Percentiles rank a stretch among this genome's conserved stretches.
Evolutionary conservation across 92 coral and sea anemone genomes (phyloP).

Genomic region (Plumapathes pennacea): DNA sequence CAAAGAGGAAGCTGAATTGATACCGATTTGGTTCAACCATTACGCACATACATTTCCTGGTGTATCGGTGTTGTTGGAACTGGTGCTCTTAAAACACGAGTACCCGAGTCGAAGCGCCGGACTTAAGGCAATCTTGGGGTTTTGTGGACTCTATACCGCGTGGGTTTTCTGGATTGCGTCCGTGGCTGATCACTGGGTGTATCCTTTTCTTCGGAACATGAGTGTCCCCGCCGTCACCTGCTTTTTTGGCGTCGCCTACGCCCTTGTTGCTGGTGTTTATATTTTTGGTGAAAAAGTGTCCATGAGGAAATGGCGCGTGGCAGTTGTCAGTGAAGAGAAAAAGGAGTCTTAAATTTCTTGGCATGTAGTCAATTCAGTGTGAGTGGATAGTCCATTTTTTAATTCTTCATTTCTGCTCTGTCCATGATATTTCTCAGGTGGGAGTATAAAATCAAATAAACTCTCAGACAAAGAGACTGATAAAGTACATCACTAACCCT

Average conservation of each 20-base stretch:
- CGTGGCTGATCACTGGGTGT: slow-evolving; percentile 84
- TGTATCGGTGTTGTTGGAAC: slow-evolving; percentile 54
- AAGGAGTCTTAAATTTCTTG: too few species aligned
- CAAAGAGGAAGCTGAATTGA: slow-evolving; percentile 59
- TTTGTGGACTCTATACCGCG: slow-evolving; percentile 52
- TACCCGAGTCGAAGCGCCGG: slow-evolving; percentile 72
- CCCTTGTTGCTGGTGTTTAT: slow-evolving; percentile 55
- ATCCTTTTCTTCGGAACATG: slow-evolving; percentile 87
- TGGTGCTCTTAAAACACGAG: slow-evolving; percentile 63
- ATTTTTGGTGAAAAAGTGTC: slow-evolving; percentile 65
- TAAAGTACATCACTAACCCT: too few species aligned
- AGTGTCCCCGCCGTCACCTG: slow-evolving; percentile 26
- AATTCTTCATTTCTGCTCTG: too few species aligned
- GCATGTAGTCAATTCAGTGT: too few species aligned
- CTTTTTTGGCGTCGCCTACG: slow-evolving; percentile 54
- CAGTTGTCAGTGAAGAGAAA: not conserved
- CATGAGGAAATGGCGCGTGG: slow-evolving; percentile 9
- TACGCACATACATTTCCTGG: slow-evolving; percentile 87
- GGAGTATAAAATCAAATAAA: too few species aligned
- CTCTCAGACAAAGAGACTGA: too few species aligned
- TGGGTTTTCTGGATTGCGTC: slow-evolving; percentile 90
- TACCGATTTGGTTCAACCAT: slow-evolving; percentile 82
- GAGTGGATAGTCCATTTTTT: too few species aligned
- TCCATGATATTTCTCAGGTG: too few species aligned
- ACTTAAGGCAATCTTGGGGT: slow-evolving; percentile 50